phyloP scores from a whole-genome alignment of 2,797 vertebrate species.

The Accipiter superciliosus region DNA sequence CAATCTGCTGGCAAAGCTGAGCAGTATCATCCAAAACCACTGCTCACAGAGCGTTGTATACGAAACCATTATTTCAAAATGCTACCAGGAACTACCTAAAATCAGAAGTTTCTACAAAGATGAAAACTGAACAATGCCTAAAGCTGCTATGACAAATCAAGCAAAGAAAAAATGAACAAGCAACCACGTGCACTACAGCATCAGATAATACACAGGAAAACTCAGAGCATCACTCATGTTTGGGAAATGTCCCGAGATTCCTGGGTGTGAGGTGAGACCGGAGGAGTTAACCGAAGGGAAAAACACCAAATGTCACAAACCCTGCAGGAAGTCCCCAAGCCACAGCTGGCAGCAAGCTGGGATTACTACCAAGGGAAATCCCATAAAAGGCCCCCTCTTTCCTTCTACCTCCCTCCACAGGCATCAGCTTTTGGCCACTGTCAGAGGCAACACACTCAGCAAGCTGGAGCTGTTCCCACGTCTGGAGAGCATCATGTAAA shows the following conservation, averaged over 20 bases:
- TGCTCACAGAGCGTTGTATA: not conserved
- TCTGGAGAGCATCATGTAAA: not conserved
- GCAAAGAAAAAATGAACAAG: not conserved
- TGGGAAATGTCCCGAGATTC: not conserved
- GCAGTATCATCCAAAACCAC: not conserved
- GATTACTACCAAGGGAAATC: not conserved
- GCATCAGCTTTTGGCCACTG: not conserved
- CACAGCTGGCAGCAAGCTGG: not conserved
- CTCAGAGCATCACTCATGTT: not conserved
- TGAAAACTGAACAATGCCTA: not conserved
- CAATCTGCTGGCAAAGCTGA: not conserved
- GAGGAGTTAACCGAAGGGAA: not conserved
- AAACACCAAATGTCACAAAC: not conserved
- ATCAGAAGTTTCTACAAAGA: not conserved
- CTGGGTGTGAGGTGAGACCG: not conserved
- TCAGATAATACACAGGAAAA: not conserved
- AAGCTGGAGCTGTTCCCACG: not conserved
- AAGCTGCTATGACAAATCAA: not conserved
- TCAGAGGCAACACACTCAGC: not conserved
- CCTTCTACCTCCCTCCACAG: not conserved
- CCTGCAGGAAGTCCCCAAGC: not conserved
- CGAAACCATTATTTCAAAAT: not conserved
- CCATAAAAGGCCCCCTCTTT: not conserved
- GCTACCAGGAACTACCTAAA: not conserved
- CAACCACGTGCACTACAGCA: not conserved